Evolutionary conservation across 2,797 vertebrate species (phyloP).

Genomic region (Neopelma chrysocephalum): DNA sequence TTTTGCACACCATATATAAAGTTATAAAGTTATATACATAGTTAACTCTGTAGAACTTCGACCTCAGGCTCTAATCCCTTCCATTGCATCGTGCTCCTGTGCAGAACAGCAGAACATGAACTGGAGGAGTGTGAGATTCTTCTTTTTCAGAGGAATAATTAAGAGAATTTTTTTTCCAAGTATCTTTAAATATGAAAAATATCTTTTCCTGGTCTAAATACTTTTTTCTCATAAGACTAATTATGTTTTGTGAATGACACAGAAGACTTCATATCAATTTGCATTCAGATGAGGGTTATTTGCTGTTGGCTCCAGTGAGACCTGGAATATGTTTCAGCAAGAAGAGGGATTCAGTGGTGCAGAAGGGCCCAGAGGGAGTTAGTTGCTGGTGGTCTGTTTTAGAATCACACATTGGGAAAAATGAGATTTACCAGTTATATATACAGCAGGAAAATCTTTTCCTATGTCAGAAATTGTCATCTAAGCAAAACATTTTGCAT

Average conservation of each 20-base stretch:
- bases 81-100: background rate
- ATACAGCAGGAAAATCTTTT: background rate
- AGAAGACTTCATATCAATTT: background rate
- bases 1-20: background rate
- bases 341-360: background rate
- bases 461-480: background rate
- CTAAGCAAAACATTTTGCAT: background rate
- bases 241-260: slow-evolving; percentile 12
- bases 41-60: background rate
- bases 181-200: background rate
- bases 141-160: background rate
- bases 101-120: background rate
- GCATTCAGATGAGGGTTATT: slow-evolving; percentile 2
- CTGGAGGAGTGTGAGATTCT: background rate
- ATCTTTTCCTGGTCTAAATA: background rate
- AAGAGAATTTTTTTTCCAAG: background rate
- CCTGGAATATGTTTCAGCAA: background rate
- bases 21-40: background rate
- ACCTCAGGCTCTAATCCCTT: background rate
- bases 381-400: background rate
- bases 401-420: background rate
- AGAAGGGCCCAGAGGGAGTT: background rate
- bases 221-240: slow-evolving; percentile 11
- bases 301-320: background rate
- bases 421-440: background rate